A percentile compares a stretch with the other conserved stretches of the same genome.
These are phyloP conservation scores for Trichogramma pretiosum DNA, from an alignment of 1,140 invertebrate genomes.

Conservation along the genomic window DNA sequence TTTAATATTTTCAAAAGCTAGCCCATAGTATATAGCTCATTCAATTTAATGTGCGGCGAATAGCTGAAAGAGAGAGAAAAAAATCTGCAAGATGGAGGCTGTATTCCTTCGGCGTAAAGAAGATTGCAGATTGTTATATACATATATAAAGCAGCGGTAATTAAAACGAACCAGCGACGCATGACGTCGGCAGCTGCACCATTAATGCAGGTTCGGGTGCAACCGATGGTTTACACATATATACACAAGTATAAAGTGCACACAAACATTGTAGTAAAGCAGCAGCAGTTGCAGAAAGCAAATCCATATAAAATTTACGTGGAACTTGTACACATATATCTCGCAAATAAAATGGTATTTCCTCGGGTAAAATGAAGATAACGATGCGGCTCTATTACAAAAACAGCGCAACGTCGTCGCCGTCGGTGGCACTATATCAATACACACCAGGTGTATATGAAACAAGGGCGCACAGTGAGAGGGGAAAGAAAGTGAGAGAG, in stretches of 20 bases:
- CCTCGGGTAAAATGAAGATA: background rate
- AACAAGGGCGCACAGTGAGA: background rate
- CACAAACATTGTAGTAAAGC: too few relatives aligned
- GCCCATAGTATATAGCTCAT: too few relatives aligned
- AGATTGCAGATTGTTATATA: too few relatives aligned
- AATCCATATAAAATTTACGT: background rate
- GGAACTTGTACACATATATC: background rate
- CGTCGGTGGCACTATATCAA: too few relatives aligned
- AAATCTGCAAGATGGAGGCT: slow-evolving; percentile 5
- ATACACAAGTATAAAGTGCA: too few relatives aligned
- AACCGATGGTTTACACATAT: too few relatives aligned
- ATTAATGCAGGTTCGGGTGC: too few relatives aligned
- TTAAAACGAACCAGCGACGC: slow-evolving; percentile 22
- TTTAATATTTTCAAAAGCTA: too few relatives aligned
- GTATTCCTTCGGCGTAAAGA: slow-evolving; percentile 16
- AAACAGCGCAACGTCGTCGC: too few relatives aligned
- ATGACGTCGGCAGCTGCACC: slow-evolving; percentile 16
- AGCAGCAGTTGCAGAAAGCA: too few relatives aligned
- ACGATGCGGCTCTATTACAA: too few relatives aligned
- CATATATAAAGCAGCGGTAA: too few relatives aligned
- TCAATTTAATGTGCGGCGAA: slow-evolving; percentile 1
- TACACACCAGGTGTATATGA: background rate
- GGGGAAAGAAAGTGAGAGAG: background rate
- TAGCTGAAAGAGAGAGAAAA: background rate
- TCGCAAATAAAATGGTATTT: background rate